phyloP scores from a whole-genome alignment of 2,113 vertebrate genomes.

The Xiphophorus couchianus region DNA sequence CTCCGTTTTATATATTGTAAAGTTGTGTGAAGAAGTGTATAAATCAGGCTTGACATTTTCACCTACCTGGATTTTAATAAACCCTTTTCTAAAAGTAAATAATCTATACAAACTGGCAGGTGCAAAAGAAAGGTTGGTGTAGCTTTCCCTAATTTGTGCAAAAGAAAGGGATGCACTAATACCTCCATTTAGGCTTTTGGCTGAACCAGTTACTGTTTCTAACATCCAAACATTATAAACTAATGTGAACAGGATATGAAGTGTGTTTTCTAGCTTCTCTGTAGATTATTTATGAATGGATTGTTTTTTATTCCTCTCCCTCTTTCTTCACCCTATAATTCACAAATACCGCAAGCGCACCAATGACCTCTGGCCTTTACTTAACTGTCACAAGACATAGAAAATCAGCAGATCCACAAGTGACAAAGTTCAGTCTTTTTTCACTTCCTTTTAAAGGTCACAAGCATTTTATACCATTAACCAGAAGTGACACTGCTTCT shows the following conservation, averaged over 20 bases:
- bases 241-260: not conserved
- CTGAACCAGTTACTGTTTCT: too few relatives aligned
- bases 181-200: too few relatives aligned
- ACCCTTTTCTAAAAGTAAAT: too few relatives aligned
- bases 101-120: too few relatives aligned
- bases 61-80: too few relatives aligned
- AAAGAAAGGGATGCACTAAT: too few relatives aligned
- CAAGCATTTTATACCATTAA: conserved; percentile 29
- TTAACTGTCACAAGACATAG: not conserved
- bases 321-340: not conserved
- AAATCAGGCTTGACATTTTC: too few relatives aligned
- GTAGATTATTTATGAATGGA: not conserved
- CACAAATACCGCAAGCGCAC: not conserved
- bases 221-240: not conserved
- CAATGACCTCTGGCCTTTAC: not conserved
- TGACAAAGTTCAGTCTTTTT: conserved; percentile 3
- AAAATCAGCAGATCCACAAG: not conserved
- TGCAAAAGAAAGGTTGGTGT: too few relatives aligned
- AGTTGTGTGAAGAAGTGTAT: too few relatives aligned
- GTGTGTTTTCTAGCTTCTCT: not conserved
- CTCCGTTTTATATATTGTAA: too few relatives aligned
- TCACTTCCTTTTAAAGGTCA: conserved; percentile 13
- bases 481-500: conserved; percentile 31
- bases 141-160: too few relatives aligned
- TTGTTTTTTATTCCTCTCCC: not conserved